Evolutionary conservation across 2,888 invertebrate genomes (phyloP).

Genomic region (Melieria picta): DNA sequence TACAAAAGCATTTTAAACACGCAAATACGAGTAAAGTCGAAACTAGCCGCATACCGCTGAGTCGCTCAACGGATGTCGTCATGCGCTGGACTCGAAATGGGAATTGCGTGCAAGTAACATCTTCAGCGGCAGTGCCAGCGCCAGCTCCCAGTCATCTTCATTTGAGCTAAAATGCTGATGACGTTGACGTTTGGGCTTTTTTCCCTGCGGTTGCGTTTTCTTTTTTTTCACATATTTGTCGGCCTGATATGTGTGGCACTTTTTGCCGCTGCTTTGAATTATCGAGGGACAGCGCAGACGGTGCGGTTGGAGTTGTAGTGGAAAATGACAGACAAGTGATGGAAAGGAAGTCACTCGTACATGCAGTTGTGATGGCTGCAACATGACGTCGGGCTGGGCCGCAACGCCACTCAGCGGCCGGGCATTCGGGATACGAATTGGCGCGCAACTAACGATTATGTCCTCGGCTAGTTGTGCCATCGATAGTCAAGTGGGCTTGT

Average conservation of each 20-base stretch:
- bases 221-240: too few species aligned
- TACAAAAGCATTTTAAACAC: too few species aligned
- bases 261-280: background rate
- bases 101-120: slow-evolving; percentile 29
- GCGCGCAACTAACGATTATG: slow-evolving; percentile 16
- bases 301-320: background rate
- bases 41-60: too few species aligned
- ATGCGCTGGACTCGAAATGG: slow-evolving; percentile 11
- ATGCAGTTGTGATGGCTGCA: background rate
- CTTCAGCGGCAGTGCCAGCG: background rate
- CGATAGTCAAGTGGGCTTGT: background rate
- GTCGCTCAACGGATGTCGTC: slow-evolving; percentile 30
- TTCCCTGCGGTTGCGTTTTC: background rate
- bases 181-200: slow-evolving; percentile 11
- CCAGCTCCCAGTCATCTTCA: background rate
- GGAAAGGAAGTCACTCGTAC: slow-evolving; percentile 20
- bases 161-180: background rate
- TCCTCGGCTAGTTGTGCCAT: slow-evolving; percentile 12
- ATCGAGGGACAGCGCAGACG: background rate
- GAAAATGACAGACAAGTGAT: slow-evolving; percentile 16
- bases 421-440: background rate
- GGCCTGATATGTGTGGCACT: too few species aligned
- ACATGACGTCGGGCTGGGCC: background rate
- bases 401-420: too few species aligned
- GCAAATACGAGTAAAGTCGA: too few species aligned